These are phyloP conservation scores for Podiceps cristatus DNA, from an alignment of 2,113 vertebrate genomes.

Conservation along the genomic window DNA sequence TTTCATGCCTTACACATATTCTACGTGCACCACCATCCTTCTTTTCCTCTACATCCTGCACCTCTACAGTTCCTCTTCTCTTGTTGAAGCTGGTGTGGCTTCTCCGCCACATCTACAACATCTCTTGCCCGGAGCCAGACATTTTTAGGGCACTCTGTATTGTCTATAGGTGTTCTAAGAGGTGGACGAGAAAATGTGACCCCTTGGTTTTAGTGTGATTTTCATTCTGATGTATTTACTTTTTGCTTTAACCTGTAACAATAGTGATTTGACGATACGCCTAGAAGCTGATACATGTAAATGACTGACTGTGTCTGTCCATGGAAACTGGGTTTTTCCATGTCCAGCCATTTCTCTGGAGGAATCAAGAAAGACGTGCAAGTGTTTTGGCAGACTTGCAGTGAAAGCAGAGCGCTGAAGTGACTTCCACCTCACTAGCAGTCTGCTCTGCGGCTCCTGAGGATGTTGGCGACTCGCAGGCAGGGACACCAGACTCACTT, in stretches of 20 bases:
- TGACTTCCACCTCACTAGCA: not conserved
- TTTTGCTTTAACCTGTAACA: not conserved
- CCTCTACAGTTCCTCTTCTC: not conserved
- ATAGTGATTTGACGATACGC: not conserved
- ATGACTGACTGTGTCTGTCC: not conserved
- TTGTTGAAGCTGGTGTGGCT: not conserved
- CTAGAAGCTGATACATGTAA: not conserved
- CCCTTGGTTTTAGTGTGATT: not conserved
- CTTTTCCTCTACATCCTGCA: not conserved
- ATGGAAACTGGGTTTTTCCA: not conserved
- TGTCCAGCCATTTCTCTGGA: not conserved
- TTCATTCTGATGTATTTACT: not conserved
- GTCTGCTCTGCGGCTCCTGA: not conserved
- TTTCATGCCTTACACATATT: fast-evolving
- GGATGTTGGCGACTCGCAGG: not conserved
- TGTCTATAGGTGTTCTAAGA: not conserved
- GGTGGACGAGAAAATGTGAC: not conserved
- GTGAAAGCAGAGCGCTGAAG: not conserved
- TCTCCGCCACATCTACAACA: not conserved
- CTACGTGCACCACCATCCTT: not conserved
- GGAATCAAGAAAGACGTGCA: not conserved
- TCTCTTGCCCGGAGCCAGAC: not conserved
- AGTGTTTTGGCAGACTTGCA: not conserved
- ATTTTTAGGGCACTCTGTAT: not conserved
- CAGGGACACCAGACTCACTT: not conserved